Percentiles rank a stretch among this genome's conserved stretches.
Evolutionary conservation across 2,888 invertebrate genomes (phyloP).

Genomic region (Geophilus truncorum): DNA sequence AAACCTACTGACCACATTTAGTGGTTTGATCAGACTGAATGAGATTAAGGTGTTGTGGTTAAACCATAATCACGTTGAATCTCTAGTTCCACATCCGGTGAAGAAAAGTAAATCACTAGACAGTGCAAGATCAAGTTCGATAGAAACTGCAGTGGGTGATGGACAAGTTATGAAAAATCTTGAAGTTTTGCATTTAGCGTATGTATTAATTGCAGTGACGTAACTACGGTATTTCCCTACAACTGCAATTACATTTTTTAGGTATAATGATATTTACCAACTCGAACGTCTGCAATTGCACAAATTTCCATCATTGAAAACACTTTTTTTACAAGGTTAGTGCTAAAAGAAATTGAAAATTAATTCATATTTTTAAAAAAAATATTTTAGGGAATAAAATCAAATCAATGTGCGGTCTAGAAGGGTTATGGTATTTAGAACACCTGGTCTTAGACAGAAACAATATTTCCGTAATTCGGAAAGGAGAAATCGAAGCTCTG

Average conservation of each 20-base stretch:
- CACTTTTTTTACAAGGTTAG: slow-evolving; percentile 12
- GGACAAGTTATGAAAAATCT: slow-evolving; percentile 4
- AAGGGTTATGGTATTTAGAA: slow-evolving; percentile 25
- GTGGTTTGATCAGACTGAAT: background rate
- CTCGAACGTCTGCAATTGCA: background rate
- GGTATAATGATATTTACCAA: slow-evolving; percentile 7
- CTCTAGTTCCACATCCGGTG: background rate
- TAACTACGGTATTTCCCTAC: background rate
- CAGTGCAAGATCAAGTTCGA: background rate
- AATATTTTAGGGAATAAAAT: slow-evolving; percentile 31
- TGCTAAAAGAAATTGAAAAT: background rate
- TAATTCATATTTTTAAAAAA: background rate
- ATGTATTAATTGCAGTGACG: background rate
- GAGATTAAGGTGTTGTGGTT: slow-evolving; percentile 13
- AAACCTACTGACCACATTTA: slow-evolving; percentile 13
- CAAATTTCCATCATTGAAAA: background rate
- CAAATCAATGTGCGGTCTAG: slow-evolving; percentile 18
- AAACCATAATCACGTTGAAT: slow-evolving; percentile 16
- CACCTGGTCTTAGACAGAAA: slow-evolving; percentile 30
- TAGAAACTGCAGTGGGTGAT: background rate
- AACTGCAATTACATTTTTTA: background rate
- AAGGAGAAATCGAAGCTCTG: slow-evolving; percentile 22
- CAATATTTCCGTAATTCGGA: background rate
- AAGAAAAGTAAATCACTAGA: background rate
- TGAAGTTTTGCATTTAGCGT: slow-evolving; percentile 32